phyloP scores from a whole-genome alignment of 2,797 vertebrate genomes.

The Pipistrellus nathusii region DNA sequence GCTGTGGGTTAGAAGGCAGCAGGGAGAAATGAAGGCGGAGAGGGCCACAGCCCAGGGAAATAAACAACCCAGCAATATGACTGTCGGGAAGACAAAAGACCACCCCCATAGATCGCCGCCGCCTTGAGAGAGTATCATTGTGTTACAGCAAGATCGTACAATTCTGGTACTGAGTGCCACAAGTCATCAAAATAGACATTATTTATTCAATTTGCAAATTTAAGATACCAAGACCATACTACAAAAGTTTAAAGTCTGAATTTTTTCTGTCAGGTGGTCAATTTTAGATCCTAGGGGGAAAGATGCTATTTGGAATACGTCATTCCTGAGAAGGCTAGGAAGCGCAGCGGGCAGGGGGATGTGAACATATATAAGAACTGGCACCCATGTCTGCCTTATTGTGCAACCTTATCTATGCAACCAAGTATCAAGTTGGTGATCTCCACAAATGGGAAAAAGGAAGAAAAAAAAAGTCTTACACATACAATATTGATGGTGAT shows the following conservation, averaged over 20 bases:
- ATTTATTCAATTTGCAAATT: not conserved
- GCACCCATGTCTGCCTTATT: not conserved
- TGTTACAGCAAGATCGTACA: not conserved
- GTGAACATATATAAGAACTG: not conserved
- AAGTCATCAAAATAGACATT: conserved; percentile 46
- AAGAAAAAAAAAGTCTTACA: not conserved
- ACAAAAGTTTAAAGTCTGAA: not conserved
- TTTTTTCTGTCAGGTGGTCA: not conserved
- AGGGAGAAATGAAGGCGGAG: not conserved
- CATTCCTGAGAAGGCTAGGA: not conserved
- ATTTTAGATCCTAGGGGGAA: conserved; percentile 33
- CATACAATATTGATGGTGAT: not conserved
- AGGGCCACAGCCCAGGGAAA: not conserved
- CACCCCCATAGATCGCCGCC: not conserved
- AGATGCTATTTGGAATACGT: not conserved
- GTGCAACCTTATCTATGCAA: not conserved
- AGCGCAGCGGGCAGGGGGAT: too few species aligned
- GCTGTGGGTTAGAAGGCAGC: not conserved
- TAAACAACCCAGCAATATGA: not conserved
- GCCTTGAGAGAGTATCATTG: not conserved
- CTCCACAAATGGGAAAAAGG: not conserved
- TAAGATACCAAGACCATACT: not conserved
- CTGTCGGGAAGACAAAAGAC: not conserved
- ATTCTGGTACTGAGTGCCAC: not conserved
- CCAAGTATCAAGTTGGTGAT: not conserved